These are phyloP conservation scores for Ctenopoma kingsleyae DNA, from an alignment of 2,797 vertebrate genomes.

Conservation along the genomic window DNA sequence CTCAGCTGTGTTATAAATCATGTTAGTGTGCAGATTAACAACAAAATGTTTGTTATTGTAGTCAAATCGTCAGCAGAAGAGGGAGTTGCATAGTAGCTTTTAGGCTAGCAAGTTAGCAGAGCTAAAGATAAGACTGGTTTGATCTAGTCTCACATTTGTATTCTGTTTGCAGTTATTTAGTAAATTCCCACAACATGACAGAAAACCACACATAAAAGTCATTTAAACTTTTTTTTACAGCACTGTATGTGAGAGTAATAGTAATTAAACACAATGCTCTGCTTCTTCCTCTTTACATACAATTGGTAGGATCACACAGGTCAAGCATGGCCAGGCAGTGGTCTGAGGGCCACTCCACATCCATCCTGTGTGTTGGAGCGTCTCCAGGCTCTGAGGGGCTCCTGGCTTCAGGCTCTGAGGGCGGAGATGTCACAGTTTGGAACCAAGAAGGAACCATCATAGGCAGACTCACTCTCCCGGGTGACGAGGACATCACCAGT, in stretches of 20 bases:
- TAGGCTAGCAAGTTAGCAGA: constrained; percentile 37
- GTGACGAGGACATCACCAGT: constrained; percentile 85
- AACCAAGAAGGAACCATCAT: constrained; percentile 79
- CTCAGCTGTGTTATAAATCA: fast-evolving
- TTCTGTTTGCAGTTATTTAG: not conserved
- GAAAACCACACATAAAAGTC: not conserved
- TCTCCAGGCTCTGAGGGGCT: constrained; percentile 83
- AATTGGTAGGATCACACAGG: constrained; percentile 38
- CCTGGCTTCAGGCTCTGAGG: constrained; percentile 91
- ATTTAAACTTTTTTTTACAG: too few relatives aligned
- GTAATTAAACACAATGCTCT: not conserved
- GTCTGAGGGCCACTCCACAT: constrained; percentile 86
- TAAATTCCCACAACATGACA: not conserved
- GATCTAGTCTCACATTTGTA: not conserved
- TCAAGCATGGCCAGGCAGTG: constrained; percentile 87
- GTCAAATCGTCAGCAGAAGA: too few relatives aligned
- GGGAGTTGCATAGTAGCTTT: not conserved
- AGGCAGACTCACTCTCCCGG: constrained; percentile 77
- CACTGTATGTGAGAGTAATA: not conserved
- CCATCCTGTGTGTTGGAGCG: constrained; percentile 87
- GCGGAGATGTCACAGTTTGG: constrained; percentile 90
- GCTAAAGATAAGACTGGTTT: not conserved
- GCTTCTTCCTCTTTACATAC: not conserved
- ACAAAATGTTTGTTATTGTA: not conserved
- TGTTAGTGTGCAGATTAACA: fast-evolving